A percentile compares a stretch with the other conserved stretches of the same genome.
phyloP scores from a whole-genome alignment of 2,113 vertebrate genomes.

The Lepus europaeus region DNA sequence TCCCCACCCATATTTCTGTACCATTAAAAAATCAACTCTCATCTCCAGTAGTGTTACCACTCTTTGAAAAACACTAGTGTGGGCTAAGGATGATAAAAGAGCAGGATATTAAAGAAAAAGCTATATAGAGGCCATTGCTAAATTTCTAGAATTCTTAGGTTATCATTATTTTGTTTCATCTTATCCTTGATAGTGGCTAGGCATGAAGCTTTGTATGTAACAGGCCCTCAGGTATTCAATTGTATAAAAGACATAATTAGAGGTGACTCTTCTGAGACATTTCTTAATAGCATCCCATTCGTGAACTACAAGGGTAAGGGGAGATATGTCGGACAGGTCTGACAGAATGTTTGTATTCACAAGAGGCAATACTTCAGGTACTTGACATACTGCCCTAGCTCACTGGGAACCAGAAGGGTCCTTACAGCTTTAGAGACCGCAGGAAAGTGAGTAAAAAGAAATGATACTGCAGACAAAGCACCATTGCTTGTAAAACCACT shows the following conservation, averaged over 20 bases:
- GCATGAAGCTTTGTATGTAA: neutral
- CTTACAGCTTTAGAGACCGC: neutral
- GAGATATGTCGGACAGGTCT: neutral
- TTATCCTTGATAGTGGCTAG: neutral
- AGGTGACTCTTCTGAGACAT: neutral
- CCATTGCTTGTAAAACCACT: neutral
- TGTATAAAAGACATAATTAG: neutral
- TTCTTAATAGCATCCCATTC: neutral
- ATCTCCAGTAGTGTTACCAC: neutral
- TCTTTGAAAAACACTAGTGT: neutral
- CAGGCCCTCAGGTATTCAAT: neutral
- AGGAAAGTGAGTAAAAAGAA: neutral
- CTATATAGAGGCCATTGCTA: neutral
- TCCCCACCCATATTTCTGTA: neutral
- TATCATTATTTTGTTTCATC: neutral
- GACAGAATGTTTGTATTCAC: neutral
- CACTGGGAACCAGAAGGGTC: neutral
- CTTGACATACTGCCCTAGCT: neutral
- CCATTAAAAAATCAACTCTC: neutral
- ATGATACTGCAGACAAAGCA: neutral
- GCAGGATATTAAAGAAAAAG: neutral
- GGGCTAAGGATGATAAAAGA: neutral
- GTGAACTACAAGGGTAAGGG: neutral
- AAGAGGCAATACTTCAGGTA: neutral
- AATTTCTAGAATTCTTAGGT: neutral